Percentiles rank a stretch among this genome's conserved stretches.
phyloP scores from a whole-genome alignment of 2,113 vertebrate species.

The Dicerorhinus sumatrensis region DNA sequence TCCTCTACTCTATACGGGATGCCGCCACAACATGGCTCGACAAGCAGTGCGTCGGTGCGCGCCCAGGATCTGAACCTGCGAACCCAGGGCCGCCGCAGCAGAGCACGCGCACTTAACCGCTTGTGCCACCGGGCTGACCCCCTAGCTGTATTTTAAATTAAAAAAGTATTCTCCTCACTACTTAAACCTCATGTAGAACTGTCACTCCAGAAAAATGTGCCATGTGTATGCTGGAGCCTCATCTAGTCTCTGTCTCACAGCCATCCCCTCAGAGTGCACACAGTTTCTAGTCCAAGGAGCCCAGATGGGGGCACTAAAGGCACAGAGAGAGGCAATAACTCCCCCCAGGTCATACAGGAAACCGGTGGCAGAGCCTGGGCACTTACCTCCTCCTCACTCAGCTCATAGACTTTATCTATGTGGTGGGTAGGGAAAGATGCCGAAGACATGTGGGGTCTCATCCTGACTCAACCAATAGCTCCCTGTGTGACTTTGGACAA shows the following conservation, averaged over 20 bases:
- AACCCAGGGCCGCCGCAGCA: too few relatives aligned
- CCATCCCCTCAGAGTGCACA: neutral
- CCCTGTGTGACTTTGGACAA: neutral
- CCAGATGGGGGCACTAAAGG: neutral
- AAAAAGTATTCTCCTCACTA: neutral
- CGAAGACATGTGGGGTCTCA: neutral
- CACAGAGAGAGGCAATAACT: neutral
- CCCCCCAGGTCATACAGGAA: neutral
- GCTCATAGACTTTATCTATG: neutral
- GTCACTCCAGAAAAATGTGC: neutral
- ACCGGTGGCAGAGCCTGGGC: neutral
- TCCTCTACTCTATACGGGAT: too few relatives aligned
- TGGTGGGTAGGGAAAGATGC: neutral
- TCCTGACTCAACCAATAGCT: neutral
- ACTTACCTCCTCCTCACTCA: neutral
- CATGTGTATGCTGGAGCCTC: neutral
- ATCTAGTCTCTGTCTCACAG: neutral
- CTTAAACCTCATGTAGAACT: neutral
- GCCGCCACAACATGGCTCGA: too few relatives aligned
- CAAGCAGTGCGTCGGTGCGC: too few relatives aligned
- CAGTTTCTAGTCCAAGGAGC: neutral
- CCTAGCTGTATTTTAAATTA: neutral
- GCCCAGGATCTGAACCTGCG: too few relatives aligned
- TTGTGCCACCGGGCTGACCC: too few relatives aligned
- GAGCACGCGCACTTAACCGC: too few relatives aligned